phyloP scores from a whole-genome alignment of 2,888 invertebrate species.

The Seira ritae region DNA sequence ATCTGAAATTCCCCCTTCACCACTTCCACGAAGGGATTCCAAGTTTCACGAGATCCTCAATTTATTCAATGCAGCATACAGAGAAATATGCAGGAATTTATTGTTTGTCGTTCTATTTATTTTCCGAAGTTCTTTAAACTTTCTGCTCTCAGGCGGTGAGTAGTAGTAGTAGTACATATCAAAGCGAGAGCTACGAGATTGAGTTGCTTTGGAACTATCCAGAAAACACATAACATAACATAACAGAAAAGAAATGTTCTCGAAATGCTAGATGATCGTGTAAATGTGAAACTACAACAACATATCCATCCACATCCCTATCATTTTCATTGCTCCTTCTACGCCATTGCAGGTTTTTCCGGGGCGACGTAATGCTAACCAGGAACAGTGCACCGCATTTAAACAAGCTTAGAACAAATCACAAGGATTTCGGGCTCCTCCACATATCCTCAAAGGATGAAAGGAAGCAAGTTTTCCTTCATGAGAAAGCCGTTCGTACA shows the following conservation, averaged over 20 bases:
- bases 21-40: neutral
- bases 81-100: conserved; percentile 23
- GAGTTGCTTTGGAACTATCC: neutral
- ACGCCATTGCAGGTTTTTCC: conserved; percentile 17
- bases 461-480: neutral
- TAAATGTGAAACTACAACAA: neutral
- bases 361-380: neutral
- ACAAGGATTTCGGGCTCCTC: neutral
- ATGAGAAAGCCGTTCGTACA: neutral
- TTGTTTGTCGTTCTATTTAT: conserved; percentile 21
- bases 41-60: conserved; percentile 8
- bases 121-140: conserved; percentile 6
- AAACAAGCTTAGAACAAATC: neutral
- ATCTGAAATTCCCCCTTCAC: conserved; percentile 3
- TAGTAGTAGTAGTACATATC: too few relatives aligned
- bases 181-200: neutral
- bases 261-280: conserved; percentile 17
- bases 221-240: neutral
- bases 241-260: neutral
- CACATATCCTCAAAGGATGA: neutral
- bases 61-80: conserved; percentile 21
- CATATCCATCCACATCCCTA: neutral
- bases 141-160: conserved; percentile 9
- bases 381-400: conserved; percentile 13
- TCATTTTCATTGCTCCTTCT: conserved; percentile 9